A percentile compares a stretch with the other conserved stretches of the same genome.
phyloP scores from a whole-genome alignment of 2,113 vertebrate species.

The Hipposideros armiger region DNA sequence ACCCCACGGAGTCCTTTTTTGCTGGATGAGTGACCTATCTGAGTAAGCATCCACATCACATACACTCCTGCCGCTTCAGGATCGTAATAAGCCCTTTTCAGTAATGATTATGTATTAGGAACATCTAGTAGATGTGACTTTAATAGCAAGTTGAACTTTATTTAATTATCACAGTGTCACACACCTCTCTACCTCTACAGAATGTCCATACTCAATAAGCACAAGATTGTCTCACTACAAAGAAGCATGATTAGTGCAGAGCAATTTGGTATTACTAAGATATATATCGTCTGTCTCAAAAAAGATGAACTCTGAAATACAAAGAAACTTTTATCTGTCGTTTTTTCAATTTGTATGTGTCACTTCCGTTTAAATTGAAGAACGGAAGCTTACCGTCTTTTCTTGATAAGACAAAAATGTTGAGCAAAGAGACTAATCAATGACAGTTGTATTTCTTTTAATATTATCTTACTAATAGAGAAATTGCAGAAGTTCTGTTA shows the following conservation, averaged over 20 bases:
- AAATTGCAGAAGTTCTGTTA: not conserved
- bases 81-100: slow-evolving; percentile 27
- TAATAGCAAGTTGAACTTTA: slow-evolving; percentile 66
- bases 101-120: slow-evolving; percentile 43
- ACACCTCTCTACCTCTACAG: slow-evolving; percentile 36
- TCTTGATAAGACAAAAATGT: slow-evolving; percentile 45
- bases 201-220: slow-evolving; percentile 64
- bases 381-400: not conserved
- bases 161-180: slow-evolving; percentile 69
- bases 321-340: slow-evolving; percentile 32
- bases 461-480: not conserved
- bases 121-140: slow-evolving; percentile 52
- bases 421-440: not conserved
- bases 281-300: not conserved
- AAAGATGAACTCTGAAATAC: not conserved
- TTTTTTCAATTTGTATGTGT: slow-evolving; percentile 11
- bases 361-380: slow-evolving; percentile 53
- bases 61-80: slow-evolving; percentile 22
- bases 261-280: not conserved
- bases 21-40: slow-evolving; percentile 57
- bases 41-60: slow-evolving; percentile 52
- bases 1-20: not conserved
- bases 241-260: not conserved
- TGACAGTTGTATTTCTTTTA: slow-evolving; percentile 7
- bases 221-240: slow-evolving; percentile 41